Evolutionary conservation across 2,797 vertebrate genomes (phyloP), one percentile per base, ranked within the genome.

Genomic region (Parambassis ranga): DNA sequence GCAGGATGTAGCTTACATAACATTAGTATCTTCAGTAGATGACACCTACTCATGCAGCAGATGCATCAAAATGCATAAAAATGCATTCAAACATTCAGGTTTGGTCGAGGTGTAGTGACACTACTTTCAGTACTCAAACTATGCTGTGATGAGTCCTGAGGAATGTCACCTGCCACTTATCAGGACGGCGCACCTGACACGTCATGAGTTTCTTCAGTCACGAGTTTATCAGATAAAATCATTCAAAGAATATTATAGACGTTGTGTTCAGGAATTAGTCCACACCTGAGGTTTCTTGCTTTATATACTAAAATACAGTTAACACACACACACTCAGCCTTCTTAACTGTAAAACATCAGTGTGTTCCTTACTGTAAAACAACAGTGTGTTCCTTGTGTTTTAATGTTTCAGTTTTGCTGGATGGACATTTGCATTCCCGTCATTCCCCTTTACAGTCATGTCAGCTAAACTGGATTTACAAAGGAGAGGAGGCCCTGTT

Each of bases 381-480:
- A n/a, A n/a, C n/a, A n/a, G n/a, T n/a, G n/a, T n/a, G 2, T 36
- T 42, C 0, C 3, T 33, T 32, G 36, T 28, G 14, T 22, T 67
- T 32, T 9, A 10, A 5, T 24, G 56, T 79, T 75, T 63, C 22
- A 42, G 37, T 67, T 42, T 57, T 50, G 15, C 31, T 27, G 1
- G 51, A 31, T 27, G 48, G 50, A 33, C 35, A 65, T 65, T 32
- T 73, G 71, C 87, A 88, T 90, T 92, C 82, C 65, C 84, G 35
- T 57, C 81, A 87, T 88, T 87, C 78, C 72, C 66, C 53, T 15
- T 67, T 48, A 65, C 62, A 33, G 69, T 65, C 77, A 52, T 6
- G 59, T 82, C 79, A 89, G 80, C 79, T 69, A 72, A 89, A 89
- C 83, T 80, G 73, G 70, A 72, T 72, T 77, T 47, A 79, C 80